phyloP scores from a whole-genome alignment of 2,888 invertebrate genomes.

The Yponomeuta sedellus region DNA sequence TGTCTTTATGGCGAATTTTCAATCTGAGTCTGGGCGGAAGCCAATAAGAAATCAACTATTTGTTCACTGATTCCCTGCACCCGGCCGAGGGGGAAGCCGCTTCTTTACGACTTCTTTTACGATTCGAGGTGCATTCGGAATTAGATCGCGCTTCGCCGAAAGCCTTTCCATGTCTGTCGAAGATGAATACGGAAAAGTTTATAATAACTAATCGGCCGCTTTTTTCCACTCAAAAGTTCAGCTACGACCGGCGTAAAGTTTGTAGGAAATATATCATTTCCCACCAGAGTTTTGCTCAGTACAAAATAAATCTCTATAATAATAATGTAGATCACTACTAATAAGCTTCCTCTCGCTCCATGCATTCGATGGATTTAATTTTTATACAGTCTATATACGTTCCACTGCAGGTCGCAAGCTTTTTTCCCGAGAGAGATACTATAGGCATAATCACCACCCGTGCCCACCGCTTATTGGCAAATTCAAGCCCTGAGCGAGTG shows the following conservation, averaged over 20 bases:
- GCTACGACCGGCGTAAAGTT: constrained; percentile 27
- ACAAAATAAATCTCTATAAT: constrained; percentile 3
- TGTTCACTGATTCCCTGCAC: constrained; percentile 69
- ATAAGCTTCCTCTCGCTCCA: neutral
- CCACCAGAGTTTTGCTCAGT: neutral
- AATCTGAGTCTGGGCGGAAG: constrained; percentile 72
- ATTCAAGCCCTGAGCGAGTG: no score
- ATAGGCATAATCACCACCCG: no score
- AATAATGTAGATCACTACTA: neutral
- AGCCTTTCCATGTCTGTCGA: constrained; percentile 69
- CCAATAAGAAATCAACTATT: constrained; percentile 77
- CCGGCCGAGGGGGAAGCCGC: constrained; percentile 59
- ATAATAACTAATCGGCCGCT: constrained; percentile 45
- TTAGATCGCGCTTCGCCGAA: constrained; percentile 64
- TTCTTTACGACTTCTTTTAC: constrained; percentile 76
- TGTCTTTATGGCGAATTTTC: constrained; percentile 76
- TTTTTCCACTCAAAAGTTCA: constrained; percentile 33
- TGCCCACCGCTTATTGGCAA: no score
- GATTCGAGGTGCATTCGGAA: constrained; percentile 75
- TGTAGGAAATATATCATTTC: constrained; percentile 13
- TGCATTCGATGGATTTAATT: neutral
- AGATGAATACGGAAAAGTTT: constrained; percentile 71
- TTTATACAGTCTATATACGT: no score
- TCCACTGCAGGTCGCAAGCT: no score
- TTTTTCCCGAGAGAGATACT: no score